Percentiles rank a stretch among this genome's conserved stretches.
phyloP scores from a whole-genome alignment of 2,888 invertebrate genomes.

The Drosophila phalerata region DNA sequence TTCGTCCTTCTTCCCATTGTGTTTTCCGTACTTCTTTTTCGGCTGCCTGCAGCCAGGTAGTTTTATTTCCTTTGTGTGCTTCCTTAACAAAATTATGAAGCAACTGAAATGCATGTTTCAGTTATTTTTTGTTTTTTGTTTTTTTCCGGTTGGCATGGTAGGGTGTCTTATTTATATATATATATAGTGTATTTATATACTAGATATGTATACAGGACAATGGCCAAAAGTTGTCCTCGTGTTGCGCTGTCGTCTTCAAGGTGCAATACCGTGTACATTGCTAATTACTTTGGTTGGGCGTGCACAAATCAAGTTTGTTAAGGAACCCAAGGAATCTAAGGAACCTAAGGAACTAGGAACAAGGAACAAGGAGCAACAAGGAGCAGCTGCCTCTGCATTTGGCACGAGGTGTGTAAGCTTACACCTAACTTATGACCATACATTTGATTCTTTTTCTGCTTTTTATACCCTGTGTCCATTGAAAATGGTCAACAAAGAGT shows the following conservation, averaged over 20 bases:
- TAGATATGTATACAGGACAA: constrained; percentile 38
- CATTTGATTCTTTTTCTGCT: constrained; percentile 35
- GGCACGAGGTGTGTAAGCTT: constrained; percentile 39
- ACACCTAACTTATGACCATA: constrained; percentile 63
- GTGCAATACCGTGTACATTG: constrained; percentile 67
- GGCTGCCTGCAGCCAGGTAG: constrained; percentile 73
- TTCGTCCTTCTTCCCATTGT: constrained; percentile 49
- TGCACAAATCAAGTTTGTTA: constrained; percentile 77
- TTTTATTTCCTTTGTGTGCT: constrained; percentile 48
- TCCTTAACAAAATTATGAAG: constrained; percentile 35
- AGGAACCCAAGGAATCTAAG: too few relatives aligned
- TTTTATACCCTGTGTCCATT: too few relatives aligned
- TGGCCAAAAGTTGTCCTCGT: constrained; percentile 39
- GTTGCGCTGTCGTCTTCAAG: constrained; percentile 46
- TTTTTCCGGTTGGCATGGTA: constrained; percentile 73
- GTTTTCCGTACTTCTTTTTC: constrained; percentile 45
- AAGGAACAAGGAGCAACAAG: constrained; percentile 12
- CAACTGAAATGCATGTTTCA: constrained; percentile 65
- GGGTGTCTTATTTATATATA: constrained; percentile 42
- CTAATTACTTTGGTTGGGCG: constrained; percentile 73
- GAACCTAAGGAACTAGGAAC: constrained; percentile 12
- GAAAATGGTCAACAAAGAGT: too few relatives aligned
- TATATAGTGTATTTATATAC: not conserved
- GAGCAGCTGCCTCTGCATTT: constrained; percentile 38
- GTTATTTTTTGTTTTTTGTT: constrained; percentile 30